Percentiles rank a stretch among this genome's conserved stretches.
These are phyloP conservation scores for Drosophila neocordata DNA, from an alignment of 1,140 invertebrate species.

Conservation along the genomic window DNA sequence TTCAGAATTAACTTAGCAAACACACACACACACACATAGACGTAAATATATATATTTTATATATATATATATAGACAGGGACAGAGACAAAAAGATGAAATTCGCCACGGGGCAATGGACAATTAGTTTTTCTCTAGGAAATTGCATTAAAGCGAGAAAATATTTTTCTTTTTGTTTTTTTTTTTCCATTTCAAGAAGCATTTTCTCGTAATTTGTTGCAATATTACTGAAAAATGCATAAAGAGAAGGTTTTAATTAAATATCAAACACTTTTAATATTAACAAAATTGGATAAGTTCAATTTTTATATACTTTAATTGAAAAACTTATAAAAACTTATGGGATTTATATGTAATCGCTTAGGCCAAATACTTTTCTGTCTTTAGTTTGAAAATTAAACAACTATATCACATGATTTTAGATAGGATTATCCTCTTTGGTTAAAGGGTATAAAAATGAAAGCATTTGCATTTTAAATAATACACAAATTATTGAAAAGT, in stretches of 20 bases:
- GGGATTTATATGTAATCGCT: too few species aligned
- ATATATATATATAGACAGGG: background rate
- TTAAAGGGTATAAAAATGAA: background rate
- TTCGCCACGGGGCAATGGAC: background rate
- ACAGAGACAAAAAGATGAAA: background rate
- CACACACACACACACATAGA: slow-evolving; percentile 23
- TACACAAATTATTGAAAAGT: slow-evolving; percentile 21
- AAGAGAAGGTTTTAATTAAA: too few species aligned
- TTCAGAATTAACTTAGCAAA: slow-evolving; percentile 59
- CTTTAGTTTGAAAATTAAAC: too few species aligned
- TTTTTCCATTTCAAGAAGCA: background rate
- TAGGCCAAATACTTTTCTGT: too few species aligned
- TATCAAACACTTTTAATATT: too few species aligned
- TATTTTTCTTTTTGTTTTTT: background rate
- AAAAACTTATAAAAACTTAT: too few species aligned
- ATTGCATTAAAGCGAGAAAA: slow-evolving; percentile 5
- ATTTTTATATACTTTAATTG: too few species aligned
- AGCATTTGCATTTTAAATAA: slow-evolving; percentile 7
- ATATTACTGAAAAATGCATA: background rate
- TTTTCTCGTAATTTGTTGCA: background rate
- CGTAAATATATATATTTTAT: background rate
- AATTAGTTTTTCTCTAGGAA: slow-evolving; percentile 9
- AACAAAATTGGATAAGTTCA: too few species aligned
- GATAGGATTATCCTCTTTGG: background rate
- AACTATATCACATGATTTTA: too few species aligned